phyloP scores from a whole-genome alignment of 2,888 invertebrate species.

The Alentia gelatinosa region DNA sequence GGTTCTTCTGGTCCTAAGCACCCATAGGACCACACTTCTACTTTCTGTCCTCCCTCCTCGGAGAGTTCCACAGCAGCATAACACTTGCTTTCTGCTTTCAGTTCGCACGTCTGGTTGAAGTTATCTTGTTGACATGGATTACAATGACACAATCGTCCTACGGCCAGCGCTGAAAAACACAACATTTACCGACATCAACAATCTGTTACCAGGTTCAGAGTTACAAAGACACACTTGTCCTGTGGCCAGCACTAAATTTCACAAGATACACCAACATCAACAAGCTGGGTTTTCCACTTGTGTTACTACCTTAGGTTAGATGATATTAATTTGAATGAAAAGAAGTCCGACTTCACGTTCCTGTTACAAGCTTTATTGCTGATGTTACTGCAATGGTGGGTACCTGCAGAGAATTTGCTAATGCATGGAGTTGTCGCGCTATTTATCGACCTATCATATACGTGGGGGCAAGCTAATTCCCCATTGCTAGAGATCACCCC shows the following conservation, averaged over 20 bases:
- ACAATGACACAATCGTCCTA: slow-evolving; percentile 59
- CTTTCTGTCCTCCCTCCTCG: slow-evolving; percentile 31
- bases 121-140: slow-evolving; percentile 58
- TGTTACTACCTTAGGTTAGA: too few species aligned
- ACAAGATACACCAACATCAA: too few species aligned
- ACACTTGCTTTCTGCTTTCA: slow-evolving; percentile 61
- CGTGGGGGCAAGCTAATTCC: too few species aligned
- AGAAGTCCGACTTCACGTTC: too few species aligned
- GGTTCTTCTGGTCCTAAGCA: slow-evolving; percentile 62
- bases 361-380: too few species aligned
- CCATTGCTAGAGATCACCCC: too few species aligned
- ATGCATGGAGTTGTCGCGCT: too few species aligned
- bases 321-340: too few species aligned
- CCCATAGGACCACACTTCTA: slow-evolving; percentile 58
- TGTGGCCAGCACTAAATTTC: not conserved
- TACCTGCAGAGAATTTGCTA: too few species aligned
- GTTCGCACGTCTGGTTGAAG: slow-evolving; percentile 61
- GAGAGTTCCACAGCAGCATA: slow-evolving; percentile 59
- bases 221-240: not conserved
- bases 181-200: not conserved
- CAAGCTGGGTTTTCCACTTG: too few species aligned
- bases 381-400: too few species aligned
- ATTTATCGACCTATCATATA: too few species aligned
- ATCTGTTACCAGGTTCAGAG: not conserved
- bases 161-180: slow-evolving; percentile 3